Base-by-base conservation (phyloP, 2,888 invertebrate species). In the Bedellia somnulentella region DNA sequence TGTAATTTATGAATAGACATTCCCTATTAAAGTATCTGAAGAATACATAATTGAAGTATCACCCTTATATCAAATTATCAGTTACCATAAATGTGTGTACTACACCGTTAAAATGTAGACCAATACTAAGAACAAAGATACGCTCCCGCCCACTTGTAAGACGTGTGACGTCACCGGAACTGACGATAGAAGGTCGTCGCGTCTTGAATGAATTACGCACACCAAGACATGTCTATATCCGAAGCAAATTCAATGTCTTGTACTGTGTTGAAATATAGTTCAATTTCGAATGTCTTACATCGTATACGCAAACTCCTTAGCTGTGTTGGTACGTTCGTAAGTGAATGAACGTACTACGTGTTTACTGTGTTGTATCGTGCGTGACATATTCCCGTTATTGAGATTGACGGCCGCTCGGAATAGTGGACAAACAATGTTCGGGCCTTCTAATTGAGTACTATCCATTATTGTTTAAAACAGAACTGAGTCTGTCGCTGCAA, bases 121-220 rank as follows among this genome's bases (percentile, higher is more conserved):
- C n/a, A n/a, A n/a, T n/a, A n/a, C n/a, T n/a, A n/a, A n/a, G n/a
- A n/a, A n/a, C n/a, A n/a, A n/a, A n/a, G n/a, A n/a, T n/a, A n/a
- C n/a, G n/a, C n/a, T n/a, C 15, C 25, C 67, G 60, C 56, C 60
- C 60, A 61, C 61, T 68, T 63, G 55, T 45, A 61, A 68, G 62
- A 61, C 54, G 49, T 37, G 53, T 61, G 59, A 66, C 64, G 62
- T 60, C 58, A 50, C 37, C 44, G 68, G 71, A 71, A 52, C 57
- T 67, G 59, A 70, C 71, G 71, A 46, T 63, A 64, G 59, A 47
- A 58, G 52, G 49, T 52, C 50, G 47, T 38, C 35, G 42, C 43
- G 52, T 62, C 63, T 68, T 70, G 59, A 70, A 73, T 68, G 70
- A 48, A 44, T 35, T 47, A 57, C 64, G 52, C 64, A 67, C 60